These are phyloP conservation scores for Cryptophagus acutangulus DNA, from an alignment of 2,888 invertebrate species.

Conservation along the genomic window DNA sequence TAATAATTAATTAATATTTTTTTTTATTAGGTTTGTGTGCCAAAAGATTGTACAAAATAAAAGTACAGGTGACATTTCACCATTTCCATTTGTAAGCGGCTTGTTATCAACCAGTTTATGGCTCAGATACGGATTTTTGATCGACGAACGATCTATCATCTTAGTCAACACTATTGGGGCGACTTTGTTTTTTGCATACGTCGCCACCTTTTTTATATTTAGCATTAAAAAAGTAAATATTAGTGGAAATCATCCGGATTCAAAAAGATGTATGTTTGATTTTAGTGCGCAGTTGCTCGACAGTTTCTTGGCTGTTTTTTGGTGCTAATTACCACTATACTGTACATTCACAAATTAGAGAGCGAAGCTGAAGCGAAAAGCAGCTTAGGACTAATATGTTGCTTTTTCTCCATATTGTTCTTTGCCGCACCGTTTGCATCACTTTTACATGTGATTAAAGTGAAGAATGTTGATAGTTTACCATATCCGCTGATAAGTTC, in stretches of 20 bases:
- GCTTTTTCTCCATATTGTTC: slow-evolving; percentile 70
- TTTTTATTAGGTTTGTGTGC: slow-evolving; percentile 65
- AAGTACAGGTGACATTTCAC: slow-evolving; percentile 71
- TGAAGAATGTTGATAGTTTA: slow-evolving; percentile 76
- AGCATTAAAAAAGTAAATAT: slow-evolving; percentile 61
- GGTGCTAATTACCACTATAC: slow-evolving; percentile 53
- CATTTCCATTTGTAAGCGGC: slow-evolving; percentile 73
- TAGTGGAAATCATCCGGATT: background rate
- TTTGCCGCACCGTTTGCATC: slow-evolving; percentile 79
- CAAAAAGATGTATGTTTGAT: slow-evolving; percentile 18
- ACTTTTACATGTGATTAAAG: slow-evolving; percentile 72
- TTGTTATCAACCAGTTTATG: slow-evolving; percentile 73
- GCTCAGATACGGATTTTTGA: slow-evolving; percentile 74
- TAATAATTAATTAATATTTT: slow-evolving; percentile 4
- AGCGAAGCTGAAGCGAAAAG: slow-evolving; percentile 53
- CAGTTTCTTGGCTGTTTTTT: slow-evolving; percentile 55
- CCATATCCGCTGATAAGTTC: slow-evolving; percentile 83
- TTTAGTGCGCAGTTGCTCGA: slow-evolving; percentile 54
- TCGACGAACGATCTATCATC: slow-evolving; percentile 65
- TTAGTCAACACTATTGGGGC: slow-evolving; percentile 73
- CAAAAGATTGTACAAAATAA: slow-evolving; percentile 68
- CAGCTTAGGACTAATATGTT: slow-evolving; percentile 65
- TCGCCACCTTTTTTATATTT: slow-evolving; percentile 65
- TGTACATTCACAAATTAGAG: slow-evolving; percentile 56
- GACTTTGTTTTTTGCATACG: slow-evolving; percentile 65